A percentile compares a stretch with the other conserved stretches of the same genome.
Conservation (phyloP, 1,140 invertebrate genomes). For the Galendromus occidentalis region DNA sequence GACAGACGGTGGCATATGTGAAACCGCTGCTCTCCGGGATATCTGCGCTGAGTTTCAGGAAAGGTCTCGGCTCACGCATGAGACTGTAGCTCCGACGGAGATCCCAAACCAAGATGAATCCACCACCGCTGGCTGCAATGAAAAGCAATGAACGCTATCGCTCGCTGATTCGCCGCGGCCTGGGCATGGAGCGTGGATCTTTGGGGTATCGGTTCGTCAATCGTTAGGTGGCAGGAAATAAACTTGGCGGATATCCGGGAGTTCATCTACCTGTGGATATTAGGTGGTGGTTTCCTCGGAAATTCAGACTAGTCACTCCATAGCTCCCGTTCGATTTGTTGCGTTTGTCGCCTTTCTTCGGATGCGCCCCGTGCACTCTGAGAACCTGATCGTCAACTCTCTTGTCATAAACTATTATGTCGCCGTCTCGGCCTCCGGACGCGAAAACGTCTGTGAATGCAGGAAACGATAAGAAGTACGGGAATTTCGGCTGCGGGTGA, state of each 20-base stretch:
- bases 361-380: background rate
- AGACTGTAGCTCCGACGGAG: constrained; percentile 1
- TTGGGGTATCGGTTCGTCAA: background rate
- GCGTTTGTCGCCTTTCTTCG: background rate
- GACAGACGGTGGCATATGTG: constrained; percentile 5
- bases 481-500: too few relatives aligned
- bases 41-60: background rate
- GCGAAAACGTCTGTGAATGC: background rate
- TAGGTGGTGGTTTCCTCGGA: background rate
- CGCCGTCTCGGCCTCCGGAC: background rate
- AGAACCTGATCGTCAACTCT: background rate
- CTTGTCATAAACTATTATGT: background rate
- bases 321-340: background rate
- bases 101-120: background rate
- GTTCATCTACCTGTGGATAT: background rate
- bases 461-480: background rate
- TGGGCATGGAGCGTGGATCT: background rate
- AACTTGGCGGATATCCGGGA: background rate
- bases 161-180: background rate
- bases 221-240: background rate
- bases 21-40: background rate
- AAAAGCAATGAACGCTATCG: background rate
- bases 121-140: background rate
- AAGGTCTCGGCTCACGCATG: background rate
- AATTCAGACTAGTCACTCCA: background rate